phyloP scores from a whole-genome alignment of 2,888 invertebrate species.

The Drosophila eohydei region DNA sequence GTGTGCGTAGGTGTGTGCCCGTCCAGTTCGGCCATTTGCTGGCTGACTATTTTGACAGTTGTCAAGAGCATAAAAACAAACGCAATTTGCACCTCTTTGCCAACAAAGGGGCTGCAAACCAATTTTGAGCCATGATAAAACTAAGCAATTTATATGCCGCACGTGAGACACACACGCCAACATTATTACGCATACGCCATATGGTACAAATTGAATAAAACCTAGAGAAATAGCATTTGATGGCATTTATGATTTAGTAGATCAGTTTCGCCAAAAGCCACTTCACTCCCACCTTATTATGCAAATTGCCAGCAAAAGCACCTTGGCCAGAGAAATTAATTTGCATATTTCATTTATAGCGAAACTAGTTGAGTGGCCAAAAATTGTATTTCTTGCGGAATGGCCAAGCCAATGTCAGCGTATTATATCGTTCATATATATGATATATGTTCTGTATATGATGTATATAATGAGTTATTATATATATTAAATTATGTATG shows the following conservation, averaged over 20 bases:
- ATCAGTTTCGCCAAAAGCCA: conserved; percentile 10
- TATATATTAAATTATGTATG: neutral
- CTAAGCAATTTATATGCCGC: conserved; percentile 84
- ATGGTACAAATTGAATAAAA: conserved; percentile 45
- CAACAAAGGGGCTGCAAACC: conserved; percentile 18
- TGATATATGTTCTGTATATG: neutral
- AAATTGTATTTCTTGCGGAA: neutral
- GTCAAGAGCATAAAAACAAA: conserved; percentile 75
- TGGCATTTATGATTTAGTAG: conserved; percentile 24
- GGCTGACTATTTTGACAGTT: conserved; percentile 74
- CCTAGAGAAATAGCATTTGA: neutral
- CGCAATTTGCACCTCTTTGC: conserved; percentile 74
- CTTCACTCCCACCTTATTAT: neutral
- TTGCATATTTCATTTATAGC: conserved; percentile 1
- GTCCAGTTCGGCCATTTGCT: conserved; percentile 49
- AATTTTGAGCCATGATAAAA: conserved; percentile 60
- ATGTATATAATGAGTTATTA: neutral
- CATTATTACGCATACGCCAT: conserved; percentile 59
- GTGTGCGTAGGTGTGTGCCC: conserved; percentile 31
- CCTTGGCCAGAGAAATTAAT: neutral
- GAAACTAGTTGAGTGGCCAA: neutral
- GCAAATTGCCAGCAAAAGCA: neutral
- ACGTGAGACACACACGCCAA: conserved; percentile 48
- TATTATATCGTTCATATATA: neutral
- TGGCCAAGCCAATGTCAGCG: neutral